These are phyloP conservation scores for Desoria tigrina DNA, from an alignment of 2,888 invertebrate genomes.

Conservation along the genomic window DNA sequence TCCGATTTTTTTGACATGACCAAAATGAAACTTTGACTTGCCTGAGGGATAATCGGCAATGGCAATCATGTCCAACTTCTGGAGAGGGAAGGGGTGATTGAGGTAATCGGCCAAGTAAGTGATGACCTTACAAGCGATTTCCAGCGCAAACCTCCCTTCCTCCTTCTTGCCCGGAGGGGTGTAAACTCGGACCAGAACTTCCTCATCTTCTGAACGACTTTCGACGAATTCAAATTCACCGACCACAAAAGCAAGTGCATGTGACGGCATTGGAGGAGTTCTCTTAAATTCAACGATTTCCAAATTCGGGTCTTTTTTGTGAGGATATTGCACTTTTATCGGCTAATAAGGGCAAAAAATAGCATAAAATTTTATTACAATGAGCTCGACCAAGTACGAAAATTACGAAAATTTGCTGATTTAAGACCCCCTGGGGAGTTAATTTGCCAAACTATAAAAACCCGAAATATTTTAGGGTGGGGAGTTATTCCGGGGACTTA, in stretches of 20 bases:
- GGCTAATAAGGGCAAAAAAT: no score
- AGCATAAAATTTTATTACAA: not conserved
- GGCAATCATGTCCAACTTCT: conserved; percentile 94
- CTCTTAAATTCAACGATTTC: conserved; percentile 72
- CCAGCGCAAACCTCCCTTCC: conserved; percentile 86
- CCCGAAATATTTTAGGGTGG: no score
- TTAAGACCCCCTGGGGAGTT: no score
- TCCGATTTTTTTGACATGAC: no score
- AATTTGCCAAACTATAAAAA: no score
- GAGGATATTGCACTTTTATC: conserved; percentile 55
- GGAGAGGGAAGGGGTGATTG: conserved; percentile 87
- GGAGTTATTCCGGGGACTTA: no score
- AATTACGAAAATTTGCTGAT: not conserved
- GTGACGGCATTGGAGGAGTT: conserved; percentile 93
- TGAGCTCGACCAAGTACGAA: conserved; percentile 33
- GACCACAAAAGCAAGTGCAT: conserved; percentile 87
- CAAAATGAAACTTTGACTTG: not conserved
- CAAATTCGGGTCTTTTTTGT: conserved; percentile 58
- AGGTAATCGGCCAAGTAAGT: conserved; percentile 95
- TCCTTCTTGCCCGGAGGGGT: conserved; percentile 88
- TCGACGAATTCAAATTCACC: conserved; percentile 95
- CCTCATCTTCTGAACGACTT: conserved; percentile 72
- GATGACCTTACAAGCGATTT: conserved; percentile 84
- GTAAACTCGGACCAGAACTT: conserved; percentile 77
- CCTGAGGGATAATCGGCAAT: conserved; percentile 75